These are phyloP conservation scores for Microctenopoma lineatum DNA, from an alignment of 2,797 vertebrate genomes.

Conservation along the genomic window DNA sequence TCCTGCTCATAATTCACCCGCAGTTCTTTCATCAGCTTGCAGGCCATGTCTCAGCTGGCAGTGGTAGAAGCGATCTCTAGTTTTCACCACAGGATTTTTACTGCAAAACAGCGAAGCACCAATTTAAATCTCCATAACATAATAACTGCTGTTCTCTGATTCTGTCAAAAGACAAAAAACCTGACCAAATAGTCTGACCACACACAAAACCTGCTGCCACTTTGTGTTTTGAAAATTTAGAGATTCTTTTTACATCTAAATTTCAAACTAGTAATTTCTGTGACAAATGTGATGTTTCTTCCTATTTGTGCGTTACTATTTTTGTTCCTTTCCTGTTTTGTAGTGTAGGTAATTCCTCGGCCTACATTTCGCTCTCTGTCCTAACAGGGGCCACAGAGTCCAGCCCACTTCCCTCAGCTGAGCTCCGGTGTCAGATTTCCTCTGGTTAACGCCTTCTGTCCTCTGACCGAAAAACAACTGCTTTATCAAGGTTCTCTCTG, in stretches of 20 bases:
- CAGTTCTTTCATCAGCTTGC: conserved; percentile 92
- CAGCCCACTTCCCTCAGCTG: conserved; percentile 77
- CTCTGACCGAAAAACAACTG: conserved; percentile 53
- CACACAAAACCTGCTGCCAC: too few relatives aligned
- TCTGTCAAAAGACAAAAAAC: not conserved
- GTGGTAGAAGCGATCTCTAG: conserved; percentile 8
- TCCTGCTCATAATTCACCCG: conserved; percentile 90
- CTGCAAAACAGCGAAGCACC: conserved; percentile 31
- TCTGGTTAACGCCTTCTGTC: conserved; percentile 67
- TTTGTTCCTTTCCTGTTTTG: not conserved
- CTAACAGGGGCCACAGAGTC: conserved; percentile 39
- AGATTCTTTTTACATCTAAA: too few relatives aligned
- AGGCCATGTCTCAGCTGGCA: conserved; percentile 78
- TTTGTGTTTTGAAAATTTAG: too few relatives aligned
- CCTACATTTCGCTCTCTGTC: conserved; percentile 20
- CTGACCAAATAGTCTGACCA: too few relatives aligned
- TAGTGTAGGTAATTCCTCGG: not conserved
- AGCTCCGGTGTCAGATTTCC: conserved; percentile 76
- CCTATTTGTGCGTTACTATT: too few relatives aligned
- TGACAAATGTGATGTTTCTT: too few relatives aligned
- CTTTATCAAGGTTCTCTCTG: not conserved
- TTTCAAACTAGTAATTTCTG: too few relatives aligned
- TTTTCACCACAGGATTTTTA: conserved; percentile 44
- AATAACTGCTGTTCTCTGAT: too few relatives aligned
- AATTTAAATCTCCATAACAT: not conserved